Evolutionary conservation across 2,113 vertebrate species (phyloP), one percentile per base, ranked within the genome.

Genomic region (Rhizomys pruinosus): DNA sequence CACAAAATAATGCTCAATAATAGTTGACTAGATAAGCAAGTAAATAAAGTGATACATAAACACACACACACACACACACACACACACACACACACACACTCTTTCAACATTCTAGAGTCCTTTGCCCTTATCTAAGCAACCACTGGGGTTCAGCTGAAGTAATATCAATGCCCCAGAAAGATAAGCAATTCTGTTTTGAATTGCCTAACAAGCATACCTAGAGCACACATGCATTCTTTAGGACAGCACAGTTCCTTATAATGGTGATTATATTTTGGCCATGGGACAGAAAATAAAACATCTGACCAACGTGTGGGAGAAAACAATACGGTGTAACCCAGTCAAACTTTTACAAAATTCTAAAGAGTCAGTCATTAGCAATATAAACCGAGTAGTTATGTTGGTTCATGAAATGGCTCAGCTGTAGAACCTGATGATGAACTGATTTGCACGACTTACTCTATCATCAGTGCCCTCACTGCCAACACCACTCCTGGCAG

Each of bases 81-180:
- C n/a, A 68, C 0, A 73, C 0, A 39, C 3, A 61, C 0, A 6
- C 2, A 16, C 19, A 2, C n/a, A n/a, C 29, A n/a, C n/a, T n/a
- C n/a, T n/a, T n/a, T n/a, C n/a, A n/a, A n/a, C 25, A 59, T 57
- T 87, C 47, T 52, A 52, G 64, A 15, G 27, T 74, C 37, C 11
- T 11, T 27, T 59, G 29, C 0, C 39, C 27, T 88, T 44, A 76
- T 15, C 16, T 76, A 69, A 59, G 16, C 55, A 78, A 55, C 82
- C 39, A 63, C 20, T 73, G 42, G 12, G 34, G 19, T 25, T 74
- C 23, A 59, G 22, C 17, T 37, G 47, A 81, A 12, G 88, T 29
- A 84, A 23, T 39, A 52, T 34, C 23, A 91, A 59, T n/a, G 9
- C 11, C 57, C 29, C 16, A 16, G 9, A 44, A 68, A 37, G 34